A percentile compares a stretch with the other conserved stretches of the same genome.
These are phyloP conservation scores for Myanophis thanlyinensis DNA, from an alignment of 2,113 vertebrate genomes.

Conservation along the genomic window DNA sequence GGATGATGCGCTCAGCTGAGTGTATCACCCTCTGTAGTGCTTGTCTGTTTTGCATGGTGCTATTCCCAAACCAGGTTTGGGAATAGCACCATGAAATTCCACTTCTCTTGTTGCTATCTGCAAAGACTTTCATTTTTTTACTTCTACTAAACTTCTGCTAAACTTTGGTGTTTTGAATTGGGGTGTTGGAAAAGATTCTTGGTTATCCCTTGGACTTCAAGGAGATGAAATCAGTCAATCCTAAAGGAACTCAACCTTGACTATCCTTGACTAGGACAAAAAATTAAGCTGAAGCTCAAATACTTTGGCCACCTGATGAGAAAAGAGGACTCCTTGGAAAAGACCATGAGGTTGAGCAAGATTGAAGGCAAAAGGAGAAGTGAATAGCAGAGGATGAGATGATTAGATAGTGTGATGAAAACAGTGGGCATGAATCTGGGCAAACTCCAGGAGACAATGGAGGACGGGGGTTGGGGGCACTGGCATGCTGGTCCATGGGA, in stretches of 20 bases:
- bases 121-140: neutral
- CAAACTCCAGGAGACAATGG: neutral
- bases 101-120: neutral
- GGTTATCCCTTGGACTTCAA: neutral
- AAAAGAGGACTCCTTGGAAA: neutral
- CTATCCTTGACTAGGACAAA: neutral
- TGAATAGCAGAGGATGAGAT: neutral
- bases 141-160: neutral
- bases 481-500: neutral
- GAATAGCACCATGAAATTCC: too few species aligned
- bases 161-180: neutral
- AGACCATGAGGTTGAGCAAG: neutral
- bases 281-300: neutral
- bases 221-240: neutral
- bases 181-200: neutral
- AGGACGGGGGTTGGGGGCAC: too few species aligned
- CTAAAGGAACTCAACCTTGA: neutral
- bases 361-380: neutral
- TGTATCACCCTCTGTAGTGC: too few species aligned
- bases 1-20: too few species aligned
- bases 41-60: too few species aligned
- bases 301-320: neutral
- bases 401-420: neutral
- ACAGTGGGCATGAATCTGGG: neutral
- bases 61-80: too few species aligned